phyloP scores from a whole-genome alignment of 2,113 vertebrate genomes.

The Amblyornis subalaris region DNA sequence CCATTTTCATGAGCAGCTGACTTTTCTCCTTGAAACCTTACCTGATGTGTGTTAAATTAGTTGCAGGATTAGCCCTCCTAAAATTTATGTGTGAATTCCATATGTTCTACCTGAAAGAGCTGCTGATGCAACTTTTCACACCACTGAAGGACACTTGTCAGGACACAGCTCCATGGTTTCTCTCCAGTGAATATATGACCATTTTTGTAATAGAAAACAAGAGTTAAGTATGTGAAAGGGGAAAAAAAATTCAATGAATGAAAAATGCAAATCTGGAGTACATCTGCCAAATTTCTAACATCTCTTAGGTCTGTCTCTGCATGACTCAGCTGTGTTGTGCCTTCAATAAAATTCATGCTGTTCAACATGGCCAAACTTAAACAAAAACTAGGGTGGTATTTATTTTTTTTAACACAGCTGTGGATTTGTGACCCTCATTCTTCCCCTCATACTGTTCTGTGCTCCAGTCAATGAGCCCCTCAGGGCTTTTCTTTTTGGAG shows the following conservation, averaged over 20 bases:
- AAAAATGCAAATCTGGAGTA: background rate
- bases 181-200: background rate
- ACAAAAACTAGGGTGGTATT: background rate
- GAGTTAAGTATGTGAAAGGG: background rate
- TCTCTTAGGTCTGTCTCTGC: background rate
- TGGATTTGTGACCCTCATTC: background rate
- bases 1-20: background rate
- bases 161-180: background rate
- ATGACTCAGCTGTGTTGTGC: background rate
- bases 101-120: background rate
- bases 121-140: background rate
- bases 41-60: background rate
- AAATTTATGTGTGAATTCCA: accelerated
- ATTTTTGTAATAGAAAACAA: background rate
- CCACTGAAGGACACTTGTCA: background rate
- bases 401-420: background rate
- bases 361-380: background rate
- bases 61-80: background rate
- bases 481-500: background rate
- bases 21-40: background rate
- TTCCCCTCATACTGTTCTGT: background rate
- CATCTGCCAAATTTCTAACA: background rate
- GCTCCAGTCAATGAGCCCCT: background rate
- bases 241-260: background rate
- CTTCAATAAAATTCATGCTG: background rate